Evolutionary conservation across 2,888 invertebrate species (phyloP).

Genomic region (Platerodrilus igneus): DNA sequence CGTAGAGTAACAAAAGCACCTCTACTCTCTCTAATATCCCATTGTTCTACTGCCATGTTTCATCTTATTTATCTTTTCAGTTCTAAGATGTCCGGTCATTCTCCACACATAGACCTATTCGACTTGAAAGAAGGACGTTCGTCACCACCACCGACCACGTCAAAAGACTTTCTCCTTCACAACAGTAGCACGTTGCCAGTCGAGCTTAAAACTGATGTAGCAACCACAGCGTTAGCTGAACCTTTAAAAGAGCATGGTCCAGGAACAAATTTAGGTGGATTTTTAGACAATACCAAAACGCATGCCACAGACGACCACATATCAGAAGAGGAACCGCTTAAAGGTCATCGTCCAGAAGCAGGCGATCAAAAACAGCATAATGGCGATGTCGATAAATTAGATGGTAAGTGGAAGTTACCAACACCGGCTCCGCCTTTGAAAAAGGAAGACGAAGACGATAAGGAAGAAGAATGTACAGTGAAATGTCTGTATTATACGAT

Average conservation of each 20-base stretch:
- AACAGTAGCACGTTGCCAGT: slow-evolving; percentile 9
- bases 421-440: slow-evolving; percentile 15
- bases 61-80: slow-evolving; percentile 32
- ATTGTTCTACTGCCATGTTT: no score
- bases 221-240: slow-evolving; percentile 19
- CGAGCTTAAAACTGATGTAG: slow-evolving; percentile 16
- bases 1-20: no score
- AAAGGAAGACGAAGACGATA: slow-evolving; percentile 36
- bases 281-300: slow-evolving; percentile 5
- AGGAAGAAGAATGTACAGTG: slow-evolving; percentile 57
- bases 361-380: slow-evolving; percentile 17
- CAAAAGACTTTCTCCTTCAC: slow-evolving; percentile 24
- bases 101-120: slow-evolving; percentile 31
- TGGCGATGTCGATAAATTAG: slow-evolving; percentile 19
- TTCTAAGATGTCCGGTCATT: slow-evolving; percentile 39
- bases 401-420: slow-evolving; percentile 20
- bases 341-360: slow-evolving; percentile 14
- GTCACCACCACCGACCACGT: slow-evolving; percentile 33
- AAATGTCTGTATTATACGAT: slow-evolving; percentile 60
- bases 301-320: slow-evolving; percentile 18
- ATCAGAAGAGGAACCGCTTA: slow-evolving; percentile 16
- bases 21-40: no score
- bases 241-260: slow-evolving; percentile 22
- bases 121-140: slow-evolving; percentile 29
- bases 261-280: slow-evolving; percentile 13